Percentiles rank a stretch among this genome's conserved stretches.
phyloP scores from a whole-genome alignment of 2,113 vertebrate species.

The Colaptes auratus region DNA sequence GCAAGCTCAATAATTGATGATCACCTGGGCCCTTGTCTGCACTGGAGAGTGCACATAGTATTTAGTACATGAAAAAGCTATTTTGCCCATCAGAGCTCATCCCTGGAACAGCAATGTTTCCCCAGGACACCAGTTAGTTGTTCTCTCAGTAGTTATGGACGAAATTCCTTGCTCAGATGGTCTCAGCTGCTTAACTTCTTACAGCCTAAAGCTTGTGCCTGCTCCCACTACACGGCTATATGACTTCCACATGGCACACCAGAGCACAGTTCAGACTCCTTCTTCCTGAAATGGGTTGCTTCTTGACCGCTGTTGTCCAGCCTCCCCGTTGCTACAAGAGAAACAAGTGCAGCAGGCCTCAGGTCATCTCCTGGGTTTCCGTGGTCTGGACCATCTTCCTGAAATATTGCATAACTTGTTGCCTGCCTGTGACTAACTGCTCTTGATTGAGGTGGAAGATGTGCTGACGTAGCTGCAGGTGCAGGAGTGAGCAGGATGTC shows the following conservation, averaged over 20 bases:
- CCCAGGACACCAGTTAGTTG: conserved; percentile 38
- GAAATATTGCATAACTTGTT: neutral
- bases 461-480: neutral
- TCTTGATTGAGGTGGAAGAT: neutral
- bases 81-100: conserved; percentile 58
- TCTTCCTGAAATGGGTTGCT: neutral
- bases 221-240: neutral
- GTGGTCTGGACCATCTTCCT: neutral
- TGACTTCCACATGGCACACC: neutral
- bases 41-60: conserved; percentile 14
- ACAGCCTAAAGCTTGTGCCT: neutral
- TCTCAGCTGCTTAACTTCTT: conserved; percentile 37
- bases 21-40: conserved; percentile 48
- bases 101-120: conserved; percentile 17
- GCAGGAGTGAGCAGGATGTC: neutral
- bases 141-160: neutral
- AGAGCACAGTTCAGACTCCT: neutral
- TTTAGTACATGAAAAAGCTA: conserved; percentile 70
- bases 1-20: conserved; percentile 77
- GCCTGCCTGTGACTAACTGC: neutral
- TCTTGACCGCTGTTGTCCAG: neutral
- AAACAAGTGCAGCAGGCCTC: neutral
- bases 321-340: neutral
- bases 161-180: neutral
- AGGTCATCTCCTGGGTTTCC: neutral